Conservation (phyloP, 2,888 invertebrate genomes). For the Itoplectis maculator region DNA sequence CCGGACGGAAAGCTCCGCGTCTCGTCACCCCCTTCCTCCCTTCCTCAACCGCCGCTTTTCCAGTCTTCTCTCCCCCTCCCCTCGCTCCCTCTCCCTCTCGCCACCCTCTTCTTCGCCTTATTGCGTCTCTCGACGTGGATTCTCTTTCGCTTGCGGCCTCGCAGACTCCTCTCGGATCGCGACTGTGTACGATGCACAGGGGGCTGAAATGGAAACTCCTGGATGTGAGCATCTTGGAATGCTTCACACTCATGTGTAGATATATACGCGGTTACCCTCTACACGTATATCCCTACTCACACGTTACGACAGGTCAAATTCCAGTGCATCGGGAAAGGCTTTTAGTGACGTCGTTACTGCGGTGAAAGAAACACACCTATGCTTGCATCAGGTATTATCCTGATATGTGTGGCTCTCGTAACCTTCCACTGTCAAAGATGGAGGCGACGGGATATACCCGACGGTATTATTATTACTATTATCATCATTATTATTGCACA, state of each 20-base stretch:
- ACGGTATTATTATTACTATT: not conserved
- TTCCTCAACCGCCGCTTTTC: not conserved
- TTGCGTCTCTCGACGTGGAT: constrained; percentile 27
- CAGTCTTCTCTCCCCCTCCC: not conserved
- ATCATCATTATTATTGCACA: not conserved
- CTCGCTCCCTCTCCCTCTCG: too few species aligned
- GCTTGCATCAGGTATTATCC: constrained; percentile 12
- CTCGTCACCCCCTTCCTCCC: constrained; percentile 15
- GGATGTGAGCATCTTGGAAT: constrained; percentile 30
- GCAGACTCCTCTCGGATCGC: not conserved
- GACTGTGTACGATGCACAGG: constrained; percentile 11
- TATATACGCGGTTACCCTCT: not conserved
- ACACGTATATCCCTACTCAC: not conserved
- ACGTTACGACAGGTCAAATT: constrained; percentile 3
- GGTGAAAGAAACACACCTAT: constrained; percentile 3
- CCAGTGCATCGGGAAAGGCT: constrained; percentile 21
- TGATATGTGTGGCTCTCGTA: constrained; percentile 13
- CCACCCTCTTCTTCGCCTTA: too few species aligned
- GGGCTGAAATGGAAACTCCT: constrained; percentile 24
- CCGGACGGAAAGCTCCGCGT: constrained; percentile 56
- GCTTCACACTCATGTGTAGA: constrained; percentile 1
- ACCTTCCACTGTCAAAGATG: constrained; percentile 18
- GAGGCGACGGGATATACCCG: not conserved
- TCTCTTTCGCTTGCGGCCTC: constrained; percentile 35
- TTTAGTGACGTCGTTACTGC: constrained; percentile 53